A percentile compares a stretch with the other conserved stretches of the same genome.
Evolutionary conservation across 2,113 vertebrate species (phyloP).

Genomic region (Indicator maculatus): DNA sequence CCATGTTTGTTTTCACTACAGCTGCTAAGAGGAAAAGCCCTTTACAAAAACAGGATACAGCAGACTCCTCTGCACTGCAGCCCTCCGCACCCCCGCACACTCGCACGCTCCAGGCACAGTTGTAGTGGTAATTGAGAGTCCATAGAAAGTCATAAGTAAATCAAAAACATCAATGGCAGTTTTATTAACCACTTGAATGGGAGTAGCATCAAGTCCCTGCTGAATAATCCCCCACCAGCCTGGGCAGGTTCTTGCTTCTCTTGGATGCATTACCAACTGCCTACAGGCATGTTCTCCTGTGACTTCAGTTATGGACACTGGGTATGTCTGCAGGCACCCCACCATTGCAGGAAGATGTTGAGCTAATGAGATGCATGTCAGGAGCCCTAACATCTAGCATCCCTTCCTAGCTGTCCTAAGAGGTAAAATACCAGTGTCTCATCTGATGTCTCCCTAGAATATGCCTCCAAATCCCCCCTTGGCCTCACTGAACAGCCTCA

Average conservation of each 20-base stretch:
- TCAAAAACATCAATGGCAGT: not conserved
- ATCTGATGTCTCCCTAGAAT: not conserved
- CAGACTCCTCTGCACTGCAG: not conserved
- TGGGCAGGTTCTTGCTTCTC: not conserved
- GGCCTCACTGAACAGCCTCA: not conserved
- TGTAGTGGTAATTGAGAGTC: not conserved
- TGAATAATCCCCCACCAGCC: not conserved
- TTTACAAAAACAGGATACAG: conserved; percentile 71
- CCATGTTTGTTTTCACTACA: conserved; percentile 67
- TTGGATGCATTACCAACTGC: not conserved
- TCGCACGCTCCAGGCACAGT: not conserved
- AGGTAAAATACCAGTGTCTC: not conserved
- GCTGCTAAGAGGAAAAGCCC: conserved; percentile 65
- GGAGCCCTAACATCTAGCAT: not conserved
- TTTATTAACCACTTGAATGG: not conserved
- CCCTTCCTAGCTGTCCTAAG: not conserved
- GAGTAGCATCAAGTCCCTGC: not conserved
- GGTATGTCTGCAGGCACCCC: not conserved
- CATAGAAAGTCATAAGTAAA: not conserved
- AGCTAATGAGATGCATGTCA: not conserved
- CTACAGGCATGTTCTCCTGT: not conserved
- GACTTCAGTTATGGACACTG: fast-evolving
- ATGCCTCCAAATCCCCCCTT: fast-evolving
- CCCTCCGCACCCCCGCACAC: not conserved
- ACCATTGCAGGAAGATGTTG: fast-evolving